A percentile compares a stretch with the other conserved stretches of the same genome.
These are phyloP conservation scores for Pempheris klunzingeri DNA, from an alignment of 2,797 vertebrate genomes.

Conservation along the genomic window DNA sequence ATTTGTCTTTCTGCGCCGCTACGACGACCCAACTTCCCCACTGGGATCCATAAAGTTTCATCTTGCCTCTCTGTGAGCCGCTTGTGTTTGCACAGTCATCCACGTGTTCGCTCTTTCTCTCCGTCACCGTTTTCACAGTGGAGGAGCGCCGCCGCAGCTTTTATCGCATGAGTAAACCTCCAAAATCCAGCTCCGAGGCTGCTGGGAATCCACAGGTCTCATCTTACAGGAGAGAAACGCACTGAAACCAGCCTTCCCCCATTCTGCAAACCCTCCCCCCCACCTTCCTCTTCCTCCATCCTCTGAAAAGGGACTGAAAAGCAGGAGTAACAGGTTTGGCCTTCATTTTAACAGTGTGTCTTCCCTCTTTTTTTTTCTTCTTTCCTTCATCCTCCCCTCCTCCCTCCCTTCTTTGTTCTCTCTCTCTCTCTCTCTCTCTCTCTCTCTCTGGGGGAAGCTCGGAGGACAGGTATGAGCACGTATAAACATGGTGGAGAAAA, in stretches of 20 bases:
- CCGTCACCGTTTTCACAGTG: slow-evolving; percentile 19
- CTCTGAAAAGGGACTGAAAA: slow-evolving; percentile 66
- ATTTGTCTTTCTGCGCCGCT: slow-evolving; percentile 36
- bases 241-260: slow-evolving; percentile 63
- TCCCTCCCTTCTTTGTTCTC: slow-evolving; percentile 57
- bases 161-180: slow-evolving; percentile 61
- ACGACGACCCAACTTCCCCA: slow-evolving; percentile 54
- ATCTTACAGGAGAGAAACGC: slow-evolving; percentile 69
- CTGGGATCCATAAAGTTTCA: slow-evolving; percentile 41
- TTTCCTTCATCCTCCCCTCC: slow-evolving; percentile 46
- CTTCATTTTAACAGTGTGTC: slow-evolving; percentile 51
- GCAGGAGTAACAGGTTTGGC: slow-evolving; percentile 87
- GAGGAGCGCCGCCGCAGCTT: background rate
- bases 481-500: slow-evolving; percentile 16
- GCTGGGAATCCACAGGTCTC: slow-evolving; percentile 65
- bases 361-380: slow-evolving; percentile 42
- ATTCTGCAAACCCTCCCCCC: slow-evolving; percentile 31
- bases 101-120: slow-evolving; percentile 1
- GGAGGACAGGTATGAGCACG: slow-evolving; percentile 70
- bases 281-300: slow-evolving; percentile 52
- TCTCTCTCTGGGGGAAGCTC: slow-evolving; percentile 48
- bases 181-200: slow-evolving; percentile 44
- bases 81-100: slow-evolving; percentile 38
- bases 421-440: slow-evolving; percentile 31
- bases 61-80: slow-evolving; percentile 52